Conservation (phyloP, 2,797 vertebrate species). For the Syngnathus rostellatus region DNA sequence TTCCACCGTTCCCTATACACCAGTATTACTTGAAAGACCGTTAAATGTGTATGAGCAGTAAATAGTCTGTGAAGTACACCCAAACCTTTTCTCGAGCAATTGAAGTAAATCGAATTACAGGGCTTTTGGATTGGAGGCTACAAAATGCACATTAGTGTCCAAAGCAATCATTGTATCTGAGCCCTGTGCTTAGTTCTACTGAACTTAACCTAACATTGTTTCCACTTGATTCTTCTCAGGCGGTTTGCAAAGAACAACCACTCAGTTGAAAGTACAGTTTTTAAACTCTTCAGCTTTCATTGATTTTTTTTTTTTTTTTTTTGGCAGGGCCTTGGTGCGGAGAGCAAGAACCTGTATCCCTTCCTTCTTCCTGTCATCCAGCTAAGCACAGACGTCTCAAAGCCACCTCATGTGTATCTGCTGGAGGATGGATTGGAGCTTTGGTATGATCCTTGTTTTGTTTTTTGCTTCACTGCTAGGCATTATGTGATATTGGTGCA, state of each 20-base stretch:
- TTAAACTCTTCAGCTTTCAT: not conserved
- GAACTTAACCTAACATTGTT: slow-evolving; percentile 10
- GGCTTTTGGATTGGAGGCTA: not conserved
- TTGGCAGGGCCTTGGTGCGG: slow-evolving; percentile 84
- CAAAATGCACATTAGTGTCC: slow-evolving; percentile 1
- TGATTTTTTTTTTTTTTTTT: slow-evolving; percentile 21
- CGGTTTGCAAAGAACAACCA: slow-evolving; percentile 5
- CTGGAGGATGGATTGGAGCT: slow-evolving; percentile 96
- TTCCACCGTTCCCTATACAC: not conserved
- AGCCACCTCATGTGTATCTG: slow-evolving; percentile 95
- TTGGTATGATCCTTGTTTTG: slow-evolving; percentile 71
- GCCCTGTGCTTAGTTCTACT: too few relatives aligned
- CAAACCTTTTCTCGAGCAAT: not conserved
- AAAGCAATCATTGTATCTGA: not conserved
- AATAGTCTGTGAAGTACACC: not conserved
- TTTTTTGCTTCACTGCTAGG: not conserved
- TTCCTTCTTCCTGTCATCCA: slow-evolving; percentile 97
- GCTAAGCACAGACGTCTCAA: slow-evolving; percentile 92
- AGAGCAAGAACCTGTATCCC: slow-evolving; percentile 92
- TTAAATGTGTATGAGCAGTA: not conserved
- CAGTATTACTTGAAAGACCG: not conserved
- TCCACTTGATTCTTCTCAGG: not conserved
- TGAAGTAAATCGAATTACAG: not conserved
- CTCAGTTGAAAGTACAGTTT: slow-evolving; percentile 2
- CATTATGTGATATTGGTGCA: not conserved